phyloP scores from a whole-genome alignment of 2,113 vertebrate genomes.

The Lamprotornis superbus region DNA sequence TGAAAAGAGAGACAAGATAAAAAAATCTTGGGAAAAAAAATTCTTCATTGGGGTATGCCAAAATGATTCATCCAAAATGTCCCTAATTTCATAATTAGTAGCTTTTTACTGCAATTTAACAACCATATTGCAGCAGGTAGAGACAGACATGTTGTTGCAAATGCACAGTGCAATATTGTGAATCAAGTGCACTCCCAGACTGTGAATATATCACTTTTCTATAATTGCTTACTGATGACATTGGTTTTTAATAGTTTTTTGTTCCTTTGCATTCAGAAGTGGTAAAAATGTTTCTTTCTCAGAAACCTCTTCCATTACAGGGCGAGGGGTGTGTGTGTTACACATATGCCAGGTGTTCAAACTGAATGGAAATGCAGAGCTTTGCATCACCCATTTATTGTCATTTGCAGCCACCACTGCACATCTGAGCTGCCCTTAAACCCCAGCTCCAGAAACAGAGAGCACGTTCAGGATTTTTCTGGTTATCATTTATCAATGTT shows the following conservation, averaged over 20 bases:
- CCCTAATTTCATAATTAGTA: neutral
- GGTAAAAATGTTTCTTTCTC: neutral
- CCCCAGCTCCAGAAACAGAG: neutral
- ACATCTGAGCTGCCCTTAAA: neutral
- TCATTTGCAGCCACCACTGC: neutral
- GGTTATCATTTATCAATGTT: neutral
- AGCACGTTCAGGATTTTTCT: neutral
- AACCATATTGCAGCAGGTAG: neutral
- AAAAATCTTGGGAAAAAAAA: neutral
- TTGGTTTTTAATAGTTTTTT: neutral
- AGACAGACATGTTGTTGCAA: neutral
- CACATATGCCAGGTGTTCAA: neutral
- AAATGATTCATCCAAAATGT: neutral
- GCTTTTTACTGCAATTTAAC: neutral
- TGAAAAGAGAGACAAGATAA: neutral
- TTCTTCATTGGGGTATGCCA: neutral
- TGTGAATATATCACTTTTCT: neutral
- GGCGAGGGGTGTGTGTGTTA: accelerated
- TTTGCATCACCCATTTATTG: neutral
- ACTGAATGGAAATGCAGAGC: neutral
- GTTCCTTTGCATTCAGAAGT: neutral
- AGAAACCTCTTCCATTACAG: neutral
- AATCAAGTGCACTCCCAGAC: neutral
- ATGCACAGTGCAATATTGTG: too few relatives aligned
- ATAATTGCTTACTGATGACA: neutral